Conservation (phyloP, 2,888 invertebrate species). For the Arge pagana region DNA sequence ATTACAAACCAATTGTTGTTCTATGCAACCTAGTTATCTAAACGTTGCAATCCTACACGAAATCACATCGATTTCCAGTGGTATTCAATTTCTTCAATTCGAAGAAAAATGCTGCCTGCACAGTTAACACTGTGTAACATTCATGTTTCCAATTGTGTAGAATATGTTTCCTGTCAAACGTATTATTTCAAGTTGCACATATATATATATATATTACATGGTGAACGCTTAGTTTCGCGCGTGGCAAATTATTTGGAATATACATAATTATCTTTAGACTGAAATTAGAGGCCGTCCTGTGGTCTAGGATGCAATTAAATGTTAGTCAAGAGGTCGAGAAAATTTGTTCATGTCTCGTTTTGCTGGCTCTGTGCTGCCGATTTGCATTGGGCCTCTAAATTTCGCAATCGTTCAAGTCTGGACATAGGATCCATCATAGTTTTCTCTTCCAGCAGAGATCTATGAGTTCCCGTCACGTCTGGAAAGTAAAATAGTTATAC, state of each 20-base stretch:
- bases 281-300: neutral
- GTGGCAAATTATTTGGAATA: too few relatives aligned
- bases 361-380: constrained; percentile 44
- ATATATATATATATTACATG: too few relatives aligned
- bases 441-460: constrained; percentile 43
- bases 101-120: neutral
- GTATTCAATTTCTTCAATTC: neutral
- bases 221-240: too few relatives aligned
- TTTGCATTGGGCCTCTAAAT: constrained; percentile 50
- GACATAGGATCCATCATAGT: constrained; percentile 50
- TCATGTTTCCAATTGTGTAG: neutral
- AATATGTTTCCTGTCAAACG: neutral
- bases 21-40: constrained; percentile 28
- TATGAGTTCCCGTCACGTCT: constrained; percentile 34
- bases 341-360: constrained; percentile 43
- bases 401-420: constrained; percentile 51
- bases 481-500: neutral
- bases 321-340: constrained; percentile 10
- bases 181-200: neutral
- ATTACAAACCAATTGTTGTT: constrained; percentile 33
- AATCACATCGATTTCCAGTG: neutral
- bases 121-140: neutral
- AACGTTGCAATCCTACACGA: constrained; percentile 32
- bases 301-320: constrained; percentile 14
- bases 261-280: too few relatives aligned